Conservation (phyloP, 2,797 vertebrate species). For the Amblyraja radiata region DNA sequence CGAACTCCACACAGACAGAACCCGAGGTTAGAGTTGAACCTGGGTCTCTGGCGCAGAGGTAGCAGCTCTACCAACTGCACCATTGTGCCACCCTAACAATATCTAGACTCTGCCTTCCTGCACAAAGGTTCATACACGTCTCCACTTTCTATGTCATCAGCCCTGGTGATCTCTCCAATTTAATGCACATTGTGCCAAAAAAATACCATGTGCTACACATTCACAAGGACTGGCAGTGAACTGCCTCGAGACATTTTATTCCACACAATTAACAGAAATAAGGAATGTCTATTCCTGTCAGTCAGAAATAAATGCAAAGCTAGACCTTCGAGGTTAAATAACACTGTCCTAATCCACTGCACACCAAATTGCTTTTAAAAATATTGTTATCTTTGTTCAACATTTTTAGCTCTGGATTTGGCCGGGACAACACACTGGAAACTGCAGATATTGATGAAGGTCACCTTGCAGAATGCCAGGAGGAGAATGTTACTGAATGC, state of each 20-base stretch:
- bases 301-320: background rate
- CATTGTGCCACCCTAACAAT: background rate
- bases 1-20: no score
- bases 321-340: background rate
- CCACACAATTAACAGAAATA: background rate
- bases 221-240: no score
- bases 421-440: background rate
- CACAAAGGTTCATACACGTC: no score
- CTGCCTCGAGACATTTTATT: background rate
- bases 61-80: no score
- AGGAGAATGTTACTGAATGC: conserved; percentile 14
- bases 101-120: background rate
- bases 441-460: conserved; percentile 31
- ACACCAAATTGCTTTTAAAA: background rate
- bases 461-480: conserved; percentile 27
- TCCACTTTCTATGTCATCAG: background rate
- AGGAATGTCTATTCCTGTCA: background rate
- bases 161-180: background rate
- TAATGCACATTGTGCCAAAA: conserved; percentile 4
- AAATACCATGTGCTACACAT: background rate
- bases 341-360: background rate
- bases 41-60: no score
- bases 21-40: no score
- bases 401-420: background rate
- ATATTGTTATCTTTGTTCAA: background rate